Conservation (phyloP, 2,113 vertebrate species). For the Silurus asotus region DNA sequence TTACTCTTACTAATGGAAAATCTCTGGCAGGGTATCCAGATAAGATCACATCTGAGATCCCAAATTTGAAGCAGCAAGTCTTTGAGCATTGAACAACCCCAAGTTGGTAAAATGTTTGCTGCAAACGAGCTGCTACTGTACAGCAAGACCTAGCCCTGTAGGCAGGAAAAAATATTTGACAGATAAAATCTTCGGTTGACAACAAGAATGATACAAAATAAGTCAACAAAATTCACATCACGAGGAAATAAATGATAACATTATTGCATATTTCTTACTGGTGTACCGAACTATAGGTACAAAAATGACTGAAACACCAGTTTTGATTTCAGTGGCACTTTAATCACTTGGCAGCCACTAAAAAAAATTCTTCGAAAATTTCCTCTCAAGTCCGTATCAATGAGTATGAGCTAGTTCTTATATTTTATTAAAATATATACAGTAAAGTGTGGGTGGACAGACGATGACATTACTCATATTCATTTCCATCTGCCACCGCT, state of each 20-base stretch:
- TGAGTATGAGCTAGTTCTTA: conserved; percentile 41
- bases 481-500: conserved; percentile 48
- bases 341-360: background rate
- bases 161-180: background rate
- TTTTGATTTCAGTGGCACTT: background rate
- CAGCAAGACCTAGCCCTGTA: background rate
- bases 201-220: background rate
- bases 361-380: conserved; percentile 47
- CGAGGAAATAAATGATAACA: too few relatives aligned
- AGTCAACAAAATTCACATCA: background rate
- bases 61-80: background rate
- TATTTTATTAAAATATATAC: conserved; percentile 35
- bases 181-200: background rate
- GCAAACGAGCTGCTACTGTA: background rate
- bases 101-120: background rate
- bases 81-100: background rate
- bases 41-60: background rate
- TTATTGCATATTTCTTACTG: background rate
- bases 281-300: background rate
- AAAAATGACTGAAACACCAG: background rate
- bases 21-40: background rate
- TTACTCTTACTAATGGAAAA: background rate
- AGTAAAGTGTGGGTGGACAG: conserved; percentile 49
- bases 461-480: conserved; percentile 61
- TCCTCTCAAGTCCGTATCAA: conserved; percentile 22